These are phyloP conservation scores for Crocuta crocuta DNA, from an alignment of 2,113 vertebrate species.

Conservation along the genomic window DNA sequence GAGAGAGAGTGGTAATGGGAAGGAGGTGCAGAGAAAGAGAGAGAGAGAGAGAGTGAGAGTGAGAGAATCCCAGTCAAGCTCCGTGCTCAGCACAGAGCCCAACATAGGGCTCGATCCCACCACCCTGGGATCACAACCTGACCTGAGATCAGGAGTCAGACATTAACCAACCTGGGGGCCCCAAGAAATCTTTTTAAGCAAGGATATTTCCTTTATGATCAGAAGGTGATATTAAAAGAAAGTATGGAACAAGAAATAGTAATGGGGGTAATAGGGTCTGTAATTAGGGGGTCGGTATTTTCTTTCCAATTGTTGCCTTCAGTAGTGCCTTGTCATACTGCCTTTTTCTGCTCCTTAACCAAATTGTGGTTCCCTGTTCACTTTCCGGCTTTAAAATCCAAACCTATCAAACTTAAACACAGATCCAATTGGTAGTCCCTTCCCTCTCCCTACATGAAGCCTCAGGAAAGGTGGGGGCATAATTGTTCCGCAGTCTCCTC, in stretches of 20 bases:
- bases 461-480: neutral
- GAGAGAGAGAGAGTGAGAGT: too few species aligned
- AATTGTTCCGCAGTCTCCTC: neutral
- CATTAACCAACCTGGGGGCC: too few species aligned
- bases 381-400: neutral
- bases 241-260: neutral
- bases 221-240: neutral
- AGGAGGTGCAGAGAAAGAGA: too few species aligned
- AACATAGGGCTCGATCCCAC: too few species aligned
- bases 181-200: neutral
- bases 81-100: too few species aligned
- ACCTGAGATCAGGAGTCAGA: too few species aligned
- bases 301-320: neutral
- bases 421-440: neutral
- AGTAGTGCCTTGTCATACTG: neutral
- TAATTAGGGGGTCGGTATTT: neutral
- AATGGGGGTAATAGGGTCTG: neutral
- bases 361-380: neutral
- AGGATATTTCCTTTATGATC: neutral
- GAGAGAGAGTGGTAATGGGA: too few species aligned
- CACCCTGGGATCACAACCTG: too few species aligned
- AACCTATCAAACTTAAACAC: neutral
- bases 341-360: neutral
- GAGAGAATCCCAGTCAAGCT: too few species aligned
- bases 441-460: neutral